Evolutionary conservation across 2,797 vertebrate species (phyloP).

Genomic region (Gadopsis bispinosus): DNA sequence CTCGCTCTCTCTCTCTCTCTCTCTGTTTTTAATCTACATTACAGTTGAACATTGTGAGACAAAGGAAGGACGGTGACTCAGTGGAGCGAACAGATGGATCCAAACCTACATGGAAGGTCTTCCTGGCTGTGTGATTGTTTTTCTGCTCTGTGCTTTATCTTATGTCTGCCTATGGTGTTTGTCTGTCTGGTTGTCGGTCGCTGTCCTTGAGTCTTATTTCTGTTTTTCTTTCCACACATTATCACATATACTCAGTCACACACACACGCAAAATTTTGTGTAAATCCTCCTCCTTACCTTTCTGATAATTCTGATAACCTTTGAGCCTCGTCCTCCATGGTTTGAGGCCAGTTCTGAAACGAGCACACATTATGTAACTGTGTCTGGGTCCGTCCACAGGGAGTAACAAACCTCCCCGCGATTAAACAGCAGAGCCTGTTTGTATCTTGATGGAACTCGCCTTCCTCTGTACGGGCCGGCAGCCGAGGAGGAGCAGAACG

Average conservation of each 20-base stretch:
- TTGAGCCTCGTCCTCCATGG: neutral
- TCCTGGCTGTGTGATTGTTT: conserved; percentile 75
- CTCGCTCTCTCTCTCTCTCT: neutral
- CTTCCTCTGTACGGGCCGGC: neutral
- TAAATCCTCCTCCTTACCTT: conserved; percentile 2
- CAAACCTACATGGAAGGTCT: conserved; percentile 88
- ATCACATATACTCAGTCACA: neutral
- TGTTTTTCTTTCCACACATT: neutral
- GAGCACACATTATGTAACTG: conserved; percentile 54
- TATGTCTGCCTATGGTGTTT: conserved; percentile 37
- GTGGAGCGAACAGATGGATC: conserved; percentile 82
- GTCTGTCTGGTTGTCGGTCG: conserved; percentile 21
- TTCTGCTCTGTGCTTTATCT: conserved; percentile 66
- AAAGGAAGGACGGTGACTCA: conserved; percentile 85
- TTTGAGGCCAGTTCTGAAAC: conserved; percentile 34
- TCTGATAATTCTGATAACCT: conserved; percentile 21
- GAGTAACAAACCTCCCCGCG: conserved; percentile 38
- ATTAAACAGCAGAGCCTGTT: conserved; percentile 45
- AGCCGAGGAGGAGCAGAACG: neutral
- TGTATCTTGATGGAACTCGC: conserved; percentile 25
- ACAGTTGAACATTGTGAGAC: conserved; percentile 82
- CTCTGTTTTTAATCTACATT: conserved; percentile 52
- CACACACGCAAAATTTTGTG: conserved; percentile 6
- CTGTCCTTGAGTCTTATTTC: conserved; percentile 17
- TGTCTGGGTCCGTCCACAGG: conserved; percentile 43